phyloP scores from a whole-genome alignment of 2,888 invertebrate genomes.

The Anticlea derivata region DNA sequence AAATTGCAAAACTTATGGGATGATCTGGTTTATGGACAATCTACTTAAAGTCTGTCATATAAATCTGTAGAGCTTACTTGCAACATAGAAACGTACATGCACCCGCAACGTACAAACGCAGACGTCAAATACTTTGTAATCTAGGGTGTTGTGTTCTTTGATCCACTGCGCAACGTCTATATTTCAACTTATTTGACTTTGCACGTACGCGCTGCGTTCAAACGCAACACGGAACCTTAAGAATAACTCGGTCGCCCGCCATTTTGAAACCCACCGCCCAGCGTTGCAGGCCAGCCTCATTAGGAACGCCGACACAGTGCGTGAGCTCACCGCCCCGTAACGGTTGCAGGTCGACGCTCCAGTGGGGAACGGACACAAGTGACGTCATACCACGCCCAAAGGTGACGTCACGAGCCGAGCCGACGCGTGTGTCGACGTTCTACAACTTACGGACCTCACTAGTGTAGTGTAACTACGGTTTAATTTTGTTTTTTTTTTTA shows the following conservation, averaged over 20 bases:
- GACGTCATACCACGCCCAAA: slow-evolving; percentile 52
- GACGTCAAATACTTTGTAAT: too few species aligned
- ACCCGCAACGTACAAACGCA: too few species aligned
- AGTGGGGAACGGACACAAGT: slow-evolving; percentile 76
- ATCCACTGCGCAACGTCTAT: too few species aligned
- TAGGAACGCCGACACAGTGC: slow-evolving; percentile 81
- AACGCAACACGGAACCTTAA: too few species aligned
- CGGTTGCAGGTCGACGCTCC: slow-evolving; percentile 75
- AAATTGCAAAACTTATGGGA: too few species aligned
- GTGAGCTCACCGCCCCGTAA: slow-evolving; percentile 65
- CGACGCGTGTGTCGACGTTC: slow-evolving; percentile 81
- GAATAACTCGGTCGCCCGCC: not conserved
- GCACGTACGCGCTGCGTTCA: too few species aligned
- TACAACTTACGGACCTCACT: slow-evolving; percentile 80
- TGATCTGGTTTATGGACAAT: too few species aligned
- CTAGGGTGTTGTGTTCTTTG: too few species aligned
- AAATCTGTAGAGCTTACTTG: too few species aligned
- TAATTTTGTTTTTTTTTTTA: slow-evolving; percentile 42
- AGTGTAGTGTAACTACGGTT: slow-evolving; percentile 68
- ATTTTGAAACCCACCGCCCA: slow-evolving; percentile 43
- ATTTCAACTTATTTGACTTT: too few species aligned
- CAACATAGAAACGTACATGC: too few species aligned
- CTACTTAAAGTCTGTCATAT: too few species aligned
- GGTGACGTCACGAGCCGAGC: slow-evolving; percentile 39
- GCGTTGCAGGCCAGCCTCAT: slow-evolving; percentile 60